phyloP scores from a whole-genome alignment of 1,140 invertebrate species.

The Vollenhovia emeryi region DNA sequence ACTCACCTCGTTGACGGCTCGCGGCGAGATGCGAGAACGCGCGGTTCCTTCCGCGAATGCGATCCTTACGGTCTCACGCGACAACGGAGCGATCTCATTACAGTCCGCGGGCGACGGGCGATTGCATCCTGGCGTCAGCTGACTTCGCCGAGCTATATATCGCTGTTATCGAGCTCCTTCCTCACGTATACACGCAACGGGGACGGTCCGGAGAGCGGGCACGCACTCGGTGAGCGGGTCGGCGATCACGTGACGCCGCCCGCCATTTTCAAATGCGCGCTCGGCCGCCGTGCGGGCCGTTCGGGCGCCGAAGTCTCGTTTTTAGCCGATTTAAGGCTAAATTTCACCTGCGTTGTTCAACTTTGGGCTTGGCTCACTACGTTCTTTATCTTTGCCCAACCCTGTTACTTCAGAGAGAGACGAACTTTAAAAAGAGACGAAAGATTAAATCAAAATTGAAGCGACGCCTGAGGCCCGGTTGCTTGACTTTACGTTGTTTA shows the following conservation, averaged over 20 bases:
- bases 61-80: background rate
- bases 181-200: conserved; percentile 15
- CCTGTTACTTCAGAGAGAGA: too few species aligned
- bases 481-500: too few species aligned
- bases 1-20: conserved; percentile 31
- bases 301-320: too few species aligned
- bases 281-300: too few species aligned
- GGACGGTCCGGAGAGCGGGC: conserved; percentile 12
- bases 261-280: conserved; percentile 19
- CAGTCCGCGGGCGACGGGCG: conserved; percentile 31
- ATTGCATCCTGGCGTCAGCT: conserved; percentile 71
- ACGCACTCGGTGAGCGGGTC: conserved; percentile 1
- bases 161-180: conserved; percentile 55
- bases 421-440: too few species aligned
- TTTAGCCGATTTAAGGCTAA: too few species aligned
- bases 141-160: conserved; percentile 56
- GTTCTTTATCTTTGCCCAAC: too few species aligned
- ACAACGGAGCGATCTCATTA: conserved; percentile 53
- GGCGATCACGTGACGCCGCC: conserved; percentile 16
- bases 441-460: too few species aligned
- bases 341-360: too few species aligned
- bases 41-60: conserved; percentile 17
- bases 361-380: too few species aligned
- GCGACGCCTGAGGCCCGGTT: too few species aligned
- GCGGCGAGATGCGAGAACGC: conserved; percentile 9